Conservation (phyloP, 2,797 vertebrate species). For the Coregonus suidteri region DNA sequence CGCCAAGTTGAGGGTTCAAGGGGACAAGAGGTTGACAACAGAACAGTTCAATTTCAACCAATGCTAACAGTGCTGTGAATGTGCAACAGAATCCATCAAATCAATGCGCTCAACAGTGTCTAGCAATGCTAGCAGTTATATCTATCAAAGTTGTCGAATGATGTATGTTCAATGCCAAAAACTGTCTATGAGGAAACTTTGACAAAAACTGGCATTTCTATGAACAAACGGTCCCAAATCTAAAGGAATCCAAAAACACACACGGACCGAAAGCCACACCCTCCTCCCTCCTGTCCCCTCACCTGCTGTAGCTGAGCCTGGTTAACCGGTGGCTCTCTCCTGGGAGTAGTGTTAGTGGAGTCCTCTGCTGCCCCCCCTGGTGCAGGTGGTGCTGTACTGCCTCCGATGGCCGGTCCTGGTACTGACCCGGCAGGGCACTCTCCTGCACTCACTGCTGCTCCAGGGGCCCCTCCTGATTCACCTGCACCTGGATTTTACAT, state of each 20-base stretch:
- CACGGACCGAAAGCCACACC: background rate
- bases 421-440: conserved; percentile 66
- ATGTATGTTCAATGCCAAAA: conserved; percentile 11
- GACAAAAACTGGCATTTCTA: background rate
- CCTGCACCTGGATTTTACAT: background rate
- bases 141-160: background rate
- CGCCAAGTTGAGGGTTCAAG: conserved; percentile 47
- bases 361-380: conserved; percentile 74
- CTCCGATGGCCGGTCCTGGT: conserved; percentile 49
- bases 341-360: conserved; percentile 75
- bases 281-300: conserved; percentile 15
- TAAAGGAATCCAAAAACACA: background rate
- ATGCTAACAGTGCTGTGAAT: conserved; percentile 3
- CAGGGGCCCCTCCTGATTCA: conserved; percentile 55
- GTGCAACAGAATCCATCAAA: background rate
- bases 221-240: background rate
- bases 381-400: conserved; percentile 25
- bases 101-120: conserved; percentile 5
- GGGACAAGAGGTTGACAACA: conserved; percentile 20
- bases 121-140: background rate
- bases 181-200: background rate
- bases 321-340: conserved; percentile 91
- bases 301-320: conserved; percentile 95
- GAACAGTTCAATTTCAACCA: conserved; percentile 5
- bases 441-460: conserved; percentile 53